Base-by-base conservation (phyloP, 2,113 vertebrate genomes). In the Leptobrachium leishanense region DNA sequence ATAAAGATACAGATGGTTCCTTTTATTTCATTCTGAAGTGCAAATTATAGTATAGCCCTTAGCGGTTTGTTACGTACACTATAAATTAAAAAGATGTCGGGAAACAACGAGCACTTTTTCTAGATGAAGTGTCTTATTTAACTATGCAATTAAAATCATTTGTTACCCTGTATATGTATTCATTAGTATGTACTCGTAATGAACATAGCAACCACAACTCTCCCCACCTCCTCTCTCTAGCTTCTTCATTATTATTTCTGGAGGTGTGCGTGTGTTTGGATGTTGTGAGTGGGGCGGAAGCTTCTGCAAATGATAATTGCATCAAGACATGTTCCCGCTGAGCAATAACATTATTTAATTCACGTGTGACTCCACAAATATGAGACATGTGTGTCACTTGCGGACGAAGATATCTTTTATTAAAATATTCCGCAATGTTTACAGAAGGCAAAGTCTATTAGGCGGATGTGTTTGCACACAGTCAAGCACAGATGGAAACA, bases 51-150 rank as follows among this genome's bases (percentile, higher is more conserved):
- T 76, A 66, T 76, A 68, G 8, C 43, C 50, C 66, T 68, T 57
- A 59, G 13, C 13, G 11, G 65, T 57, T 76, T 76, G 67, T 66
- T 76, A 46, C 75, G 46, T 76, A 55, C 75, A 68, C 13, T 68
- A 68, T 76, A 76, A 76, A 76, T 76, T 76, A 76, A 55, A 68
- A 76, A 68, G 75, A 76, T 40, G 31, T 40, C 66, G 67, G 20
- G 67, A 75, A 75, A 44, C 68, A 76, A 68, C 46, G 43, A 68
- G 75, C 75, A 76, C 75, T 76, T 76, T 31, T 76, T 68, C 75
- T 42, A 68, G 65, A 76, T 54, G 66, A 65, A 76, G 74, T 68
- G 43, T 65, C 42, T 54, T 70, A 15, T 59, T 46, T 64, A 69
- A 43, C 66, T 77, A 43, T 31, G 41, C 67, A 77, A 77, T 69